Evolutionary conservation across 2,888 invertebrate species (phyloP), one percentile per base, ranked within the genome.

Genomic region (Cheilosia grossa): DNA sequence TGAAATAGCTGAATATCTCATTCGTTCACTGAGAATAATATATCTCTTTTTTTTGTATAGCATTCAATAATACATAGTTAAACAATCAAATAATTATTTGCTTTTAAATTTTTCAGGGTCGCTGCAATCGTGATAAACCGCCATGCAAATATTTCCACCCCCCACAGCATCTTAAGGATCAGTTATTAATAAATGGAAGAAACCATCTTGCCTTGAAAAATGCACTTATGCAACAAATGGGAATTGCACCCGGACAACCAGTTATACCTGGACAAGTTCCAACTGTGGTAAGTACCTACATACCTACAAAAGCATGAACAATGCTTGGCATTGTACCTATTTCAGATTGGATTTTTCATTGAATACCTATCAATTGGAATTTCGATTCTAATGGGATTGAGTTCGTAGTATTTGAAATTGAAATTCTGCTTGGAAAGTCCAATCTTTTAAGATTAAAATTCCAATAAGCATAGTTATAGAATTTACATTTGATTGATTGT

Each of bases 61-160:
- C 27, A 33, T 6, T 15, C 7, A 1, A 56, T 15, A 0, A 27
- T 27, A 24, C 5, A 27, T 17, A 17, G n/a, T 17, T 9, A 19
- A 15, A 13, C 13, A 51, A 9, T 24, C 6, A n/a, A 27, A 15
- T 37, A 30, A n/a, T 53, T 72, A 58, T 67, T 63, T 51, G 79
- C 81, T 47, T 85, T 87, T 89, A 88, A 88, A 37, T 13, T 0
- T 94, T 94, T 9, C 95, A 99, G 99, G 99, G 99, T 92, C 98
- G 99, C 94, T 99, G 99, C 95, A 99, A 99, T 93, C 96, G 99
- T 91, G 99, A 99, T 94, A 99, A 99, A 93, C 99, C 99, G 88
- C 99, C 99, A 91, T 99, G 99, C 97, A 99, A 99, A 95, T 99
- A 99, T 94, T 98, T 99, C 94, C 99, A 99, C 94, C 99, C 99